Evolutionary conservation across 2,888 invertebrate species (phyloP), one percentile per base, ranked within the genome.

Genomic region (Apotomis capreana): DNA sequence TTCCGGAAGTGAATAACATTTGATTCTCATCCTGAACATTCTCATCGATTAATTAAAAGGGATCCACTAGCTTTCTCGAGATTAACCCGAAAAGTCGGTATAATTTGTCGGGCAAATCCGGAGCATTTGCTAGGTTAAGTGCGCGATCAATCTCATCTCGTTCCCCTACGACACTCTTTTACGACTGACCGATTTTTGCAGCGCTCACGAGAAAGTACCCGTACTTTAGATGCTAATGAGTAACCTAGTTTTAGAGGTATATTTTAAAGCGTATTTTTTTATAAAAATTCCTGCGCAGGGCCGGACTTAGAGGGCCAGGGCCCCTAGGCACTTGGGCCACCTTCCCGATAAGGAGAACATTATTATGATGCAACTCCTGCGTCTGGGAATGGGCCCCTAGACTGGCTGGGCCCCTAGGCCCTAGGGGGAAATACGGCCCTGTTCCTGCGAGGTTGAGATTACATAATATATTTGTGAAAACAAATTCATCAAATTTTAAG

Each of bases 91-190:
- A 73, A 65, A 74, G 65, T 68, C 65, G 44, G 65, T 64, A 75
- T 68, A 73, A 75, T 75, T 75, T 74, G 75, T 75, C 62, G 64
- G 15, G 61, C 15, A 61, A 73, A 75, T 74, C 75, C 74, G 65
- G 15, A 63, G 70, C 73, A 73, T 75, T 75, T 74, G 71, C 63
- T 75, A 69, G 74, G 75, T 69, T 74, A 74, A 75, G 69, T 71
- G 62, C 51, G 60, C 71, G 37, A 75, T 75, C 58, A 69, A 75
- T 75, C 73, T 68, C 13, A 5, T 44, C 62, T 49, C 26, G 26
- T 1, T 54, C n/a, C 40, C 52, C 15, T 63, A 37, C 58, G 69
- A 52, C 49, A 62, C 46, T 57, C 55, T 57, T 67, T 70, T 55
- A 65, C 70, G 61, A 67, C 15, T 36, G 70, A 59, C 60, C 64